Conservation (phyloP, 1,140 invertebrate species). For the Periplaneta americana region DNA sequence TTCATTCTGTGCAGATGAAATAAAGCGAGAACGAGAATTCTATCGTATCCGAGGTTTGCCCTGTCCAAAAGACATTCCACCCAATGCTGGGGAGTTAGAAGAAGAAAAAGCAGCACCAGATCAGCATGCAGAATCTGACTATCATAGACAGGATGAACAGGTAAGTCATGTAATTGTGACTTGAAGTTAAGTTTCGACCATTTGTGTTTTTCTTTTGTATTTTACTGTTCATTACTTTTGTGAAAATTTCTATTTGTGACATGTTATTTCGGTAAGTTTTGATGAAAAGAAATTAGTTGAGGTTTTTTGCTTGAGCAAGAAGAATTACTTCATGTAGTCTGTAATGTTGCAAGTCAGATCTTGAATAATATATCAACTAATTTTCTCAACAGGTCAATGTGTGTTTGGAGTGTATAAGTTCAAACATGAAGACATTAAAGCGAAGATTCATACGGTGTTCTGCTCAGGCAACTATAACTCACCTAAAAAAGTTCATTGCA, state of each 20-base stretch:
- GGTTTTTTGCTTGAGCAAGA: too few relatives aligned
- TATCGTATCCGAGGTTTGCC: conserved; percentile 76
- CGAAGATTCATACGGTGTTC: conserved; percentile 89
- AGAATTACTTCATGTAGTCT: too few relatives aligned
- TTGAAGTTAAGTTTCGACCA: too few relatives aligned
- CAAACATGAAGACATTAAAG: conserved; percentile 78
- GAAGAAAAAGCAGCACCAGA: conserved; percentile 58
- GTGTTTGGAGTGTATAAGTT: conserved; percentile 80
- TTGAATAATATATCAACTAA: too few relatives aligned
- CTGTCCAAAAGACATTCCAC: conserved; percentile 81
- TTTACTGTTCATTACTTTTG: too few relatives aligned
- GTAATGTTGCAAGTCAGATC: too few relatives aligned
- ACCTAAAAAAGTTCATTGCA: conserved; percentile 96
- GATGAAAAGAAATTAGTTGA: too few relatives aligned
- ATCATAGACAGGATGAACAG: conserved; percentile 93
- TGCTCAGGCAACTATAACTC: conserved; percentile 92
- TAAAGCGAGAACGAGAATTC: conserved; percentile 80
- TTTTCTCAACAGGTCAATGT: conserved; percentile 88
- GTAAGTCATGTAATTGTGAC: conserved; percentile 38
- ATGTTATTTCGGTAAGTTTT: too few relatives aligned
- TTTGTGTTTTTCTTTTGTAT: too few relatives aligned
- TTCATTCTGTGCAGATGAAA: conserved; percentile 61
- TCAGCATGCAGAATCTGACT: conserved; percentile 79
- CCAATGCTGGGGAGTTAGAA: conserved; percentile 49
- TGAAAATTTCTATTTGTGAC: too few relatives aligned